These are phyloP conservation scores for Mormyrops boulengeri DNA, from an alignment of 2,797 vertebrate species.

Conservation along the genomic window DNA sequence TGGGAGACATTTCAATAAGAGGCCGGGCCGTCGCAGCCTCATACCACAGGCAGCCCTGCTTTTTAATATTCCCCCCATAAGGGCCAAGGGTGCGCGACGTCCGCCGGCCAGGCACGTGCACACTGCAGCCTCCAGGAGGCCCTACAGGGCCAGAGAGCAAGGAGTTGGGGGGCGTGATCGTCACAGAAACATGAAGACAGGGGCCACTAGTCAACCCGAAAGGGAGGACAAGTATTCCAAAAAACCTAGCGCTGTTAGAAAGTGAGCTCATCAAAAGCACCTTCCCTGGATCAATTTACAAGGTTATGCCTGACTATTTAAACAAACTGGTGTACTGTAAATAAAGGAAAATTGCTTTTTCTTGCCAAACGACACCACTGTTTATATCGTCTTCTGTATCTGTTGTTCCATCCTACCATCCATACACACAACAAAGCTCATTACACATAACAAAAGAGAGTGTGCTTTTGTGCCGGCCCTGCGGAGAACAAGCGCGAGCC, in stretches of 20 bases:
- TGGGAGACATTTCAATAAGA: constrained; percentile 65
- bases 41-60: constrained; percentile 60
- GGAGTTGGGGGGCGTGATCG: background rate
- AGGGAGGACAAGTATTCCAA: background rate
- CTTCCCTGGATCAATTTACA: background rate
- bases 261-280: background rate
- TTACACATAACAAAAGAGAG: constrained; percentile 29
- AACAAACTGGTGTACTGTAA: background rate
- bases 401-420: constrained; percentile 26
- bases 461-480: constrained; percentile 34
- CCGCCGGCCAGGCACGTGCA: background rate
- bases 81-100: background rate
- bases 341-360: background rate
- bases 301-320: background rate
- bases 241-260: background rate
- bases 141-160: background rate
- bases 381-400: constrained; percentile 30
- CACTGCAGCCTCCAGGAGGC: background rate
- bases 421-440: constrained; percentile 29
- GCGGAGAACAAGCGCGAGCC: constrained; percentile 26
- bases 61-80: constrained; percentile 47
- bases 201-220: background rate
- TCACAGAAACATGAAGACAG: background rate
- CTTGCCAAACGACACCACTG: background rate
- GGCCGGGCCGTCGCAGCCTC: constrained; percentile 45